Conservation (phyloP, 2,113 vertebrate genomes). For the Silurus glanis region DNA sequence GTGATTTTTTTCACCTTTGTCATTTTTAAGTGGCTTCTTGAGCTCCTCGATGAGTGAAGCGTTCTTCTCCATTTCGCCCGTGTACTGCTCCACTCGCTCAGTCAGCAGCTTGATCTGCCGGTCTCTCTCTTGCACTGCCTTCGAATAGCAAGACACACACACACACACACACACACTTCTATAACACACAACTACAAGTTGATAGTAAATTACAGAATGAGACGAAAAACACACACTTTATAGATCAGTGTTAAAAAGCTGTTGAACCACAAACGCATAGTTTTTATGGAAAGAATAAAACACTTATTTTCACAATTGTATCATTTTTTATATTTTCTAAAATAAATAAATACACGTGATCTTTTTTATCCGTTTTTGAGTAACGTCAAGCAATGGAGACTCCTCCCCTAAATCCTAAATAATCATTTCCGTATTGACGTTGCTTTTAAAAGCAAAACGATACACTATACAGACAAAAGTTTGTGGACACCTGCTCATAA, state of each 20-base stretch:
- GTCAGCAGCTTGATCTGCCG: slow-evolving; percentile 87
- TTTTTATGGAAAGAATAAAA: too few species aligned
- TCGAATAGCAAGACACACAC: slow-evolving; percentile 22
- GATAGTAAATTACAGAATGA: background rate
- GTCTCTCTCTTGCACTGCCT: slow-evolving; percentile 91
- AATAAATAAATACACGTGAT: too few species aligned
- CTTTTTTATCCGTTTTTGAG: background rate
- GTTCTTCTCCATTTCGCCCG: slow-evolving; percentile 90
- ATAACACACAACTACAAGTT: background rate
- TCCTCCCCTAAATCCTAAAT: background rate
- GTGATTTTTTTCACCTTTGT: slow-evolving; percentile 72
- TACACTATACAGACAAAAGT: too few species aligned
- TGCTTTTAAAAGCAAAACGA: too few species aligned
- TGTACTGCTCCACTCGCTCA: slow-evolving; percentile 88
- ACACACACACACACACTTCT: slow-evolving; percentile 19
- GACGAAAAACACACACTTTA: background rate
- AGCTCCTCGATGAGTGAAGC: slow-evolving; percentile 80
- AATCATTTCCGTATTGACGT: background rate
- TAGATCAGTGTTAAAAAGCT: background rate
- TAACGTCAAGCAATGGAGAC: background rate
- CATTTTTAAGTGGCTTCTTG: slow-evolving; percentile 79
- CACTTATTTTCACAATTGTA: too few species aligned
- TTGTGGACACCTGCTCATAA: too few species aligned
- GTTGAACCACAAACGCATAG: background rate
- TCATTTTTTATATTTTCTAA: too few species aligned